These are phyloP conservation scores for Sthenelais limicola DNA, from an alignment of 2,888 invertebrate species.

Conservation along the genomic window DNA sequence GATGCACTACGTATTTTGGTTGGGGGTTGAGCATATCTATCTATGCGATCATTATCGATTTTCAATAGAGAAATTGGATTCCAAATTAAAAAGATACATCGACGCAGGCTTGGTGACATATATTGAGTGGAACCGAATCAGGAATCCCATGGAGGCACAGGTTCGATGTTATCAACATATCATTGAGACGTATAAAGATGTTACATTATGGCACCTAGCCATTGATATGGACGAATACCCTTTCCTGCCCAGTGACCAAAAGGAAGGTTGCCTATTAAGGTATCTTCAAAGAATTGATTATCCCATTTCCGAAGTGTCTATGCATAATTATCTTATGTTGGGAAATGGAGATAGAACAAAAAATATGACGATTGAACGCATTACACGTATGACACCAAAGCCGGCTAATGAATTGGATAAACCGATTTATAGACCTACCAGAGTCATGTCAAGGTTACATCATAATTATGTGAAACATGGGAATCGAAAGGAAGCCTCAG, in stretches of 20 bases:
- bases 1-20: slow-evolving; percentile 49
- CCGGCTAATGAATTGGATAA: slow-evolving; percentile 53
- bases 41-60: slow-evolving; percentile 49
- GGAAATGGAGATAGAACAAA: slow-evolving; percentile 52
- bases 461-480: slow-evolving; percentile 46
- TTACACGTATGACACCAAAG: slow-evolving; percentile 50
- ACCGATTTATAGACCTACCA: slow-evolving; percentile 51
- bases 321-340: slow-evolving; percentile 54
- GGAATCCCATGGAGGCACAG: slow-evolving; percentile 52
- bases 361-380: slow-evolving; percentile 51
- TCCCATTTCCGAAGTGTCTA: slow-evolving; percentile 45
- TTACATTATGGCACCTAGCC: slow-evolving; percentile 52
- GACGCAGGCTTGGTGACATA: slow-evolving; percentile 47
- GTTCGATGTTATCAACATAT: slow-evolving; percentile 54
- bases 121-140: slow-evolving; percentile 42
- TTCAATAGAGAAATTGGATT: slow-evolving; percentile 40
- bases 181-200: slow-evolving; percentile 40
- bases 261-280: slow-evolving; percentile 50
- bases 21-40: slow-evolving; percentile 49
- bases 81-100: slow-evolving; percentile 39
- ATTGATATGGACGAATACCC: slow-evolving; percentile 58
- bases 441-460: slow-evolving; percentile 42
- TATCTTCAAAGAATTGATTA: slow-evolving; percentile 43
- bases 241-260: slow-evolving; percentile 48
- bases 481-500: slow-evolving; percentile 34